Conservation (phyloP, 2,797 vertebrate species). For the Xerus rutilus region DNA sequence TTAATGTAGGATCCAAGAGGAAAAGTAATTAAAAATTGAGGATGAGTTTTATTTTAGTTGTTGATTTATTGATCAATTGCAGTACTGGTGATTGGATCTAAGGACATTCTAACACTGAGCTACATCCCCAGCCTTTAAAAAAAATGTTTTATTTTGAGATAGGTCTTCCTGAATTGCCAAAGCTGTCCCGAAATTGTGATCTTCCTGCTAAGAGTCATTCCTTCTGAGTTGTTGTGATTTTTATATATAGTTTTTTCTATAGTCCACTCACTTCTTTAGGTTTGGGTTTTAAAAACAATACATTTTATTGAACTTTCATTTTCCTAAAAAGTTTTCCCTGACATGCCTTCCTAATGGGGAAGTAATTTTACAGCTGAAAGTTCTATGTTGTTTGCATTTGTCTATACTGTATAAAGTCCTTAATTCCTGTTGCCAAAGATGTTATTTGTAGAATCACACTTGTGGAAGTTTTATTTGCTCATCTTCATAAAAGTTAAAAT, state of each 20-base stretch:
- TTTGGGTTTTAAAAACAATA: conserved; percentile 38
- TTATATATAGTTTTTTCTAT: background rate
- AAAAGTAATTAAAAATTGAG: conserved; percentile 63
- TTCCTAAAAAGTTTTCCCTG: conserved; percentile 56
- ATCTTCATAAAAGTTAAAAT: conserved; percentile 10
- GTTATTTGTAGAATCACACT: conserved; percentile 16
- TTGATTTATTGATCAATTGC: too few species aligned
- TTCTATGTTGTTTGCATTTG: conserved; percentile 49
- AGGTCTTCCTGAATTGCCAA: too few species aligned
- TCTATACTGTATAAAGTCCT: background rate
- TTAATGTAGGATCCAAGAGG: conserved; percentile 7
- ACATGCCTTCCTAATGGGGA: background rate
- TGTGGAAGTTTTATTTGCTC: conserved; percentile 33
- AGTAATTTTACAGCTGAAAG: background rate
- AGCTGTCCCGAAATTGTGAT: too few species aligned
- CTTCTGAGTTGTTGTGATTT: background rate
- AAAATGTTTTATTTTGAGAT: too few species aligned
- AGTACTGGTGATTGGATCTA: too few species aligned
- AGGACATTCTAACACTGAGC: too few species aligned
- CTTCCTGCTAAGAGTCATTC: too few species aligned
- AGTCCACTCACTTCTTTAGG: background rate
- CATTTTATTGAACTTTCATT: conserved; percentile 3
- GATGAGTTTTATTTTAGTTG: background rate
- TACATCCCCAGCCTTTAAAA: too few species aligned
- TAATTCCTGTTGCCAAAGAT: conserved; percentile 36